These are phyloP conservation scores for Chionodraco myersi DNA, from an alignment of 2,113 vertebrate species.

Conservation along the genomic window DNA sequence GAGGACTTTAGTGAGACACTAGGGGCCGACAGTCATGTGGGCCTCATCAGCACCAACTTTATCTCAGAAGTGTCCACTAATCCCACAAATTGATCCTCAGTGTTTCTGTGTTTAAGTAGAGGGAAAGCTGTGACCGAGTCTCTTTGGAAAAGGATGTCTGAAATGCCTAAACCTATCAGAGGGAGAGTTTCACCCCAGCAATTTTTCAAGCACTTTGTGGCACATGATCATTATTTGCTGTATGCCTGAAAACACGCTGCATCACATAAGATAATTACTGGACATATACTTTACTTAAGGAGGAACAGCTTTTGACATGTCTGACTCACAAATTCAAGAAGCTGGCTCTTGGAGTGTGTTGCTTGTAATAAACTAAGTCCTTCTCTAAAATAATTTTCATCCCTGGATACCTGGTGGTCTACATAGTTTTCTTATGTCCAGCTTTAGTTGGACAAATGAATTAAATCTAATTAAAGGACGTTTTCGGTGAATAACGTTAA, in stretches of 20 bases:
- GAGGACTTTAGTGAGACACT: conserved; percentile 70
- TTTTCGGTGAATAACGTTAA: neutral
- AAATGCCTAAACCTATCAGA: conserved; percentile 72
- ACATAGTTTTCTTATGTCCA: conserved; percentile 16
- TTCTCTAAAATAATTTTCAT: conserved; percentile 39
- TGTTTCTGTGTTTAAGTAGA: conserved; percentile 66
- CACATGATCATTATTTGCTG: conserved; percentile 73
- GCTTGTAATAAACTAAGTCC: conserved; percentile 58
- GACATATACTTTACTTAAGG: conserved; percentile 72
- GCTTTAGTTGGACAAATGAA: conserved; percentile 19
- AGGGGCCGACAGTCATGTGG: conserved; percentile 55
- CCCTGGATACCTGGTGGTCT: conserved; percentile 5
- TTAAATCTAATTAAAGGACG: neutral
- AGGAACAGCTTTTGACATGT: conserved; percentile 71
- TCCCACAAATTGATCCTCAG: conserved; percentile 76
- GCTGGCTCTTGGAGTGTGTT: conserved; percentile 51
- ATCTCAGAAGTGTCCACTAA: conserved; percentile 73
- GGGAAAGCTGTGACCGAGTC: conserved; percentile 50
- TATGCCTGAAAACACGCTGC: conserved; percentile 61
- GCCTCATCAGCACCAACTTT: conserved; percentile 68
- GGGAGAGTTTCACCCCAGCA: conserved; percentile 52
- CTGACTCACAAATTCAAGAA: conserved; percentile 65
- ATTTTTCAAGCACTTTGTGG: conserved; percentile 54
- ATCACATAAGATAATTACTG: conserved; percentile 74
- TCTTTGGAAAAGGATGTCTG: conserved; percentile 69